Conservation (phyloP, 2,113 vertebrate species). For the Henicopernis longicauda region DNA sequence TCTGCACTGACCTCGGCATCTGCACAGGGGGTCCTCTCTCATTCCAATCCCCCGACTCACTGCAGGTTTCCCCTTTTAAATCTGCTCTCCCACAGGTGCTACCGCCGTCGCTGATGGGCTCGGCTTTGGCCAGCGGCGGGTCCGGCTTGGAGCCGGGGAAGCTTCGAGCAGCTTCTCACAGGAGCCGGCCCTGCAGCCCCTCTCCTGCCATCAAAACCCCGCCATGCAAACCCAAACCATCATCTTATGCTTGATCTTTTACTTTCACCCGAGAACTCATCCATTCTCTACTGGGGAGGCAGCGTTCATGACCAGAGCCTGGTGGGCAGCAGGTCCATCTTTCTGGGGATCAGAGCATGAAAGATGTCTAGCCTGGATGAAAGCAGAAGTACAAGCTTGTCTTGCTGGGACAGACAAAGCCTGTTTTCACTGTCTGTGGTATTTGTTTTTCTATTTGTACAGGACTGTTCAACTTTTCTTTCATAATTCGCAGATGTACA, state of each 20-base stretch:
- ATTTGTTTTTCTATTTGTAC: background rate
- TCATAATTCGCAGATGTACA: background rate
- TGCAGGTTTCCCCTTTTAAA: too few relatives aligned
- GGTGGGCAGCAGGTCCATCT: background rate
- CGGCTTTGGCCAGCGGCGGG: too few relatives aligned
- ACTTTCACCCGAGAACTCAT: background rate
- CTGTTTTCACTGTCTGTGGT: background rate
- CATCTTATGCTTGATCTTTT: background rate
- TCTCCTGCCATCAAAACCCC: too few relatives aligned
- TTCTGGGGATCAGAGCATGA: background rate
- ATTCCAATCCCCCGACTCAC: too few relatives aligned
- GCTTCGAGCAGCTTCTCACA: too few relatives aligned
- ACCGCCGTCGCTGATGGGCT: too few relatives aligned
- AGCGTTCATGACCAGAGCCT: background rate
- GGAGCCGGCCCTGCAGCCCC: too few relatives aligned
- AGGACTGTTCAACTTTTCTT: background rate
- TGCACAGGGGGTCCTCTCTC: too few relatives aligned
- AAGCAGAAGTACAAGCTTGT: background rate
- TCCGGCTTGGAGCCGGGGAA: too few relatives aligned
- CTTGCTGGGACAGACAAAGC: background rate
- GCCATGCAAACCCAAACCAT: too few relatives aligned
- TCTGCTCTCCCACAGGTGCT: too few relatives aligned
- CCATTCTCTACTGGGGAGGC: background rate
- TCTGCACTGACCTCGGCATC: too few relatives aligned
- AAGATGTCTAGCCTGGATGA: background rate